Evolutionary conservation across 1,140 invertebrate genomes (phyloP).

Genomic region (Probaryconus sp.): DNA sequence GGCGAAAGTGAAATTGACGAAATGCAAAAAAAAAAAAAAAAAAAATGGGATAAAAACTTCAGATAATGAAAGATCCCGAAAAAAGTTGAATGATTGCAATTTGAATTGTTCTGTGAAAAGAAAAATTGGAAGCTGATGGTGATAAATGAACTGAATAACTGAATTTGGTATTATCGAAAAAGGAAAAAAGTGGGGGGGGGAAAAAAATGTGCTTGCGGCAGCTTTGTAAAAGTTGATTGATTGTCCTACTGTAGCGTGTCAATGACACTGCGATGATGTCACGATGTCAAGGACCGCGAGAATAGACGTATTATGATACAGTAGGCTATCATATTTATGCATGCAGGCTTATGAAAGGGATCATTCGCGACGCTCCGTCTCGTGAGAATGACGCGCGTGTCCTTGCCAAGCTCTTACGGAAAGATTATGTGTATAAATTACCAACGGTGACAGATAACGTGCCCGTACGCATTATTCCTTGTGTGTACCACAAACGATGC

Average conservation of each 20-base stretch:
- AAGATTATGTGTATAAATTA: constrained; percentile 32
- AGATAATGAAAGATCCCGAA: no score
- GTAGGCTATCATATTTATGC: constrained; percentile 19
- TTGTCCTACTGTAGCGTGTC: constrained; percentile 48
- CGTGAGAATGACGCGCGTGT: constrained; percentile 32
- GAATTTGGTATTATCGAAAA: no score
- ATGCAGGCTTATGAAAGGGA: constrained; percentile 30
- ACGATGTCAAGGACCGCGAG: constrained; percentile 57
- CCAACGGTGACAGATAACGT: neutral
- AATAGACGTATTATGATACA: constrained; percentile 23
- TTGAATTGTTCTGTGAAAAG: no score
- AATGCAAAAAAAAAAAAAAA: no score
- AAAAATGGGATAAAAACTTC: no score
- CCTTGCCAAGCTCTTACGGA: constrained; percentile 22
- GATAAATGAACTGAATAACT: no score
- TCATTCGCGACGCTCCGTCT: constrained; percentile 23
- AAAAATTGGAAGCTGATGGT: no score
- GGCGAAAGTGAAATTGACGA: no score
- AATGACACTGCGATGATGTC: constrained; percentile 48
- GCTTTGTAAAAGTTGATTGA: constrained; percentile 40
- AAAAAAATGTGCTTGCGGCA: neutral
- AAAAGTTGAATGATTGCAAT: no score
- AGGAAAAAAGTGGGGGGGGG: no score
- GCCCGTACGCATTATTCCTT: neutral
- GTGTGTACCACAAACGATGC: neutral